Evolutionary conservation across 1,140 invertebrate genomes (phyloP).

Genomic region (Bombus turneri): DNA sequence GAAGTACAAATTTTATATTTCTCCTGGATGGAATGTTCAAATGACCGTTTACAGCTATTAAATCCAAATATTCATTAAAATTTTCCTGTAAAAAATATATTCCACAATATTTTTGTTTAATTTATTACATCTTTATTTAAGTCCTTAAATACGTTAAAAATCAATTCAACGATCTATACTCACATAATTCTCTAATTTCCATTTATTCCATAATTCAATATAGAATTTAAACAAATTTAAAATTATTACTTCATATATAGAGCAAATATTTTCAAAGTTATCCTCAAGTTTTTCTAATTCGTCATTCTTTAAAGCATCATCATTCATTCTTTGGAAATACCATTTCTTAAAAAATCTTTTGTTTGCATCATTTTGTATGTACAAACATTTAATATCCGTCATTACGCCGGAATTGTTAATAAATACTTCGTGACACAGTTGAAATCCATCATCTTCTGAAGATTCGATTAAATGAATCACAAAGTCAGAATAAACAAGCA

Average conservation of each 20-base stretch:
- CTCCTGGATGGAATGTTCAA: background rate
- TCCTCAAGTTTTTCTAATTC: background rate
- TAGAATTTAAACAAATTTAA: constrained; percentile 33
- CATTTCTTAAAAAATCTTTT: constrained; percentile 26
- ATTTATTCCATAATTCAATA: background rate
- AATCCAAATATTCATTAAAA: constrained; percentile 22
- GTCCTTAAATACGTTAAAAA: background rate
- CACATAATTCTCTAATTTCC: background rate
- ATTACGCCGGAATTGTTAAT: background rate
- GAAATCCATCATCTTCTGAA: constrained; percentile 5
- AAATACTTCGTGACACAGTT: constrained; percentile 9
- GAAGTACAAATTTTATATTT: constrained; percentile 14
- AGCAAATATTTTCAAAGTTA: constrained; percentile 11
- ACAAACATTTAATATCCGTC: constrained; percentile 24
- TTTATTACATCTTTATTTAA: background rate
- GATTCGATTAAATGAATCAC: constrained; percentile 29
- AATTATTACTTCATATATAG: background rate
- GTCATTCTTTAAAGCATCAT: background rate
- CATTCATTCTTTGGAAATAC: background rate
- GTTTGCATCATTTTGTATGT: constrained; percentile 1
- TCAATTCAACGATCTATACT: background rate
- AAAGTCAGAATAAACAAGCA: constrained; percentile 19
- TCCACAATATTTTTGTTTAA: background rate
- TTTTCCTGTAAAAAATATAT: background rate
- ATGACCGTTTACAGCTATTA: constrained; percentile 12